Conservation (phyloP, 2,113 vertebrate species). For the Myiozetetes cayanensis region DNA sequence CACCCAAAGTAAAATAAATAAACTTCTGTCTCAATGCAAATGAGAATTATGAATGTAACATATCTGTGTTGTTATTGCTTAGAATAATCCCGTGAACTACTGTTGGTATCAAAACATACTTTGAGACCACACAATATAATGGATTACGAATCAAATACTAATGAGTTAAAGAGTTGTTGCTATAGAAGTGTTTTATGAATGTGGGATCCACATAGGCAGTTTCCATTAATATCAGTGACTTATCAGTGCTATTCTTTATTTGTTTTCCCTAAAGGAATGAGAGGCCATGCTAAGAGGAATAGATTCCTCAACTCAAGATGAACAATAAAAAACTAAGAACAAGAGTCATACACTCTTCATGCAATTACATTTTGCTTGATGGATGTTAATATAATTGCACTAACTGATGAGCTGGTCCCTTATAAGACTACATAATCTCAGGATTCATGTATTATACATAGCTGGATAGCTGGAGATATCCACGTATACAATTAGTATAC, state of each 20-base stretch:
- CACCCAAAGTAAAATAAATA: neutral
- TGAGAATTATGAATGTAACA: neutral
- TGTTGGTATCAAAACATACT: neutral
- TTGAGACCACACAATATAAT: neutral
- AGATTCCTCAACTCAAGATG: neutral
- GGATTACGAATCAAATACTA: neutral
- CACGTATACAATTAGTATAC: neutral
- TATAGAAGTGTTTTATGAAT: neutral
- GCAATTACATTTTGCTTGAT: neutral
- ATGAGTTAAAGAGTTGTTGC: neutral
- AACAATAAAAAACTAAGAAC: neutral
- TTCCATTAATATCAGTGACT: neutral
- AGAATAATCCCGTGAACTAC: neutral
- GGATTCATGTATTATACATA: neutral
- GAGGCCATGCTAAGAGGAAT: neutral
- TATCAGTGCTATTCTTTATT: neutral
- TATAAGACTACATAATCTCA: neutral
- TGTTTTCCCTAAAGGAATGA: neutral
- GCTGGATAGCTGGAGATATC: neutral
- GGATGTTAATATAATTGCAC: neutral
- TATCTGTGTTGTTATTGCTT: neutral
- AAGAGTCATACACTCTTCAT: neutral
- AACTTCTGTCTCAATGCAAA: neutral
- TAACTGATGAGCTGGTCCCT: neutral
- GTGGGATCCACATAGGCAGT: neutral